Evolutionary conservation across 2,888 invertebrate genomes (phyloP).

Genomic region (Melinaea menophilus): DNA sequence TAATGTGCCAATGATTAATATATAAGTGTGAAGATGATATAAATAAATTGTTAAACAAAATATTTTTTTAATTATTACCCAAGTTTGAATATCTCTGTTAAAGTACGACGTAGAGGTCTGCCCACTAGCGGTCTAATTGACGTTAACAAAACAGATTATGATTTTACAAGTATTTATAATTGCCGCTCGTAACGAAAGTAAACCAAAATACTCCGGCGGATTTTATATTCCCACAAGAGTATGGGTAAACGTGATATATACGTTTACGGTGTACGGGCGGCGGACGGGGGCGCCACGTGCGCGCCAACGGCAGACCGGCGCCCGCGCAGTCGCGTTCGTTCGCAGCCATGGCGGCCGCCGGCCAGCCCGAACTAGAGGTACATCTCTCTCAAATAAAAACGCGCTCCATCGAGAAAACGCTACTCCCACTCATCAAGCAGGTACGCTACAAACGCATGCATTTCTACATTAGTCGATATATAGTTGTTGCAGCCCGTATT

Average conservation of each 20-base stretch:
- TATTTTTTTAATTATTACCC: neutral
- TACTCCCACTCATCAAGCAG: conserved; percentile 96
- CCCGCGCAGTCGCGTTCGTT: conserved; percentile 73
- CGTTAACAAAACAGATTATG: conserved; percentile 10
- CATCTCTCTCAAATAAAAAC: conserved; percentile 90
- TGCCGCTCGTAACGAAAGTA: conserved; percentile 58
- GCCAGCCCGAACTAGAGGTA: conserved; percentile 76
- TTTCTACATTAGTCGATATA: conserved; percentile 30
- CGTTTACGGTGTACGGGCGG: conserved; percentile 34
- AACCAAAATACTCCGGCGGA: conserved; percentile 55
- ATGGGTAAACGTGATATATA: conserved; percentile 52
- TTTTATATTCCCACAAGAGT: conserved; percentile 57
- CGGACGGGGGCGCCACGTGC: conserved; percentile 38
- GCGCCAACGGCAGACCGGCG: conserved; percentile 49
- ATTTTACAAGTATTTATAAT: conserved; percentile 38
- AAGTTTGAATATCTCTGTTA: neutral
- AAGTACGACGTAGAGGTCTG: too few species aligned
- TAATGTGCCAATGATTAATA: conserved; percentile 77
- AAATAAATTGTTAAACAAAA: conserved; percentile 10
- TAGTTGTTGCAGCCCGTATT: conserved; percentile 22
- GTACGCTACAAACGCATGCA: conserved; percentile 75
- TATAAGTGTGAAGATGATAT: conserved; percentile 45
- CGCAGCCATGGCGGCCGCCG: conserved; percentile 80
- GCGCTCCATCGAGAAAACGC: conserved; percentile 95
- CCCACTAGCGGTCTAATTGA: neutral